Conservation (phyloP, 2,113 vertebrate genomes). For the Atlantisia rogersi region DNA sequence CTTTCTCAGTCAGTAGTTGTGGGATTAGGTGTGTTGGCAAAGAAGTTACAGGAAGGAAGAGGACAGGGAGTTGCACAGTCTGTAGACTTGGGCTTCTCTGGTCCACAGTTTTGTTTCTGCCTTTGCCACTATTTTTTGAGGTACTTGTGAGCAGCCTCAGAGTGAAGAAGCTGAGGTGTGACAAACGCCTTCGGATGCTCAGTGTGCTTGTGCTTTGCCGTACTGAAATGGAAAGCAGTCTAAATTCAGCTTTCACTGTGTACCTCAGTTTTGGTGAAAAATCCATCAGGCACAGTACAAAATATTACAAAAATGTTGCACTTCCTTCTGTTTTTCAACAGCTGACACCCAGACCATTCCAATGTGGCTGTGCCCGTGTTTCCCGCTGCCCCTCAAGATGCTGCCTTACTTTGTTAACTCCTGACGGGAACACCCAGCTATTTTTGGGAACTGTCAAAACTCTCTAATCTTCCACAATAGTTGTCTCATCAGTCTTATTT, state of each 20-base stretch:
- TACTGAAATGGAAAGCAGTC: not conserved
- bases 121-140: not conserved
- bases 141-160: not conserved
- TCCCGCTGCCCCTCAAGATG: not conserved
- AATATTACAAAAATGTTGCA: not conserved
- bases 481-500: slow-evolving; percentile 59
- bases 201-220: fast-evolving
- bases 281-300: not conserved
- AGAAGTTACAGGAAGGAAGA: not conserved
- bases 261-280: not conserved
- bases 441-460: slow-evolving; percentile 66
- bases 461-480: slow-evolving; percentile 67
- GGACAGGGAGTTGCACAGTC: not conserved
- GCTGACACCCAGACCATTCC: not conserved
- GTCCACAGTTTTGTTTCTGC: not conserved
- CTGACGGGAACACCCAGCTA: not conserved
- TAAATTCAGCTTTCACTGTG: not conserved
- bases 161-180: not conserved
- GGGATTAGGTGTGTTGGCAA: not conserved
- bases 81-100: not conserved
- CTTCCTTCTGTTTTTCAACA: not conserved
- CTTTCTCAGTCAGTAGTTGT: not conserved
- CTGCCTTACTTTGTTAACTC: not conserved
- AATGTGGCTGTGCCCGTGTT: not conserved
- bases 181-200: fast-evolving